phyloP scores from a whole-genome alignment of 2,113 vertebrate species.

The Mystacornis crossleyi region DNA sequence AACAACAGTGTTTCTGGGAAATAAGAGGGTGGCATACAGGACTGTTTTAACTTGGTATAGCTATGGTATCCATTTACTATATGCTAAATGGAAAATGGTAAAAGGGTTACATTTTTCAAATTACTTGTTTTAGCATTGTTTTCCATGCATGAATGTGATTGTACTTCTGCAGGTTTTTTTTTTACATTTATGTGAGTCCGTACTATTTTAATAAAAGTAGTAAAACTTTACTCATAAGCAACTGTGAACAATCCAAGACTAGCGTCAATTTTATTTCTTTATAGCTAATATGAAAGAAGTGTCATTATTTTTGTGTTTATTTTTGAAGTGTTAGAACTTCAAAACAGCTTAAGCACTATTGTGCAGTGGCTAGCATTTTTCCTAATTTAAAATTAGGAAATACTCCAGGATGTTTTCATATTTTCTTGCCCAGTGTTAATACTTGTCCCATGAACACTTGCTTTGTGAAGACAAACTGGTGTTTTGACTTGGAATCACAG shows the following conservation, averaged over 20 bases:
- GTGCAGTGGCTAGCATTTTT: background rate
- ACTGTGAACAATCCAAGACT: background rate
- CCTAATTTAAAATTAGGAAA: background rate
- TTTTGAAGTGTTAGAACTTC: background rate
- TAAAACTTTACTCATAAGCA: background rate
- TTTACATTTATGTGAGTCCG: background rate
- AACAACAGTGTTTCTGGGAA: background rate
- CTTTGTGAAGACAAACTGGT: background rate
- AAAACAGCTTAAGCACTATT: background rate
- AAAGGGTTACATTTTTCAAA: background rate
- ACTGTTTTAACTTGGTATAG: background rate
- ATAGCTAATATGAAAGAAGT: background rate
- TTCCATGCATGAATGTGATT: background rate
- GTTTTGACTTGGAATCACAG: background rate
- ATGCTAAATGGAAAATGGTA: background rate
- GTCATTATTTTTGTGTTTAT: background rate
- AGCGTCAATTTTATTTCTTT: background rate
- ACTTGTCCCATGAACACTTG: background rate
- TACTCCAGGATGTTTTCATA: background rate
- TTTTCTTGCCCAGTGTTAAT: background rate
- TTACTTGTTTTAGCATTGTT: background rate
- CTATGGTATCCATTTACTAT: background rate
- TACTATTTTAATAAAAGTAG: background rate
- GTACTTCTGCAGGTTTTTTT: background rate
- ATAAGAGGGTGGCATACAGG: background rate